Evolutionary conservation across 2,888 invertebrate species (phyloP), one percentile per base, ranked within the genome.

Genomic region (Subacronicta megacephala): DNA sequence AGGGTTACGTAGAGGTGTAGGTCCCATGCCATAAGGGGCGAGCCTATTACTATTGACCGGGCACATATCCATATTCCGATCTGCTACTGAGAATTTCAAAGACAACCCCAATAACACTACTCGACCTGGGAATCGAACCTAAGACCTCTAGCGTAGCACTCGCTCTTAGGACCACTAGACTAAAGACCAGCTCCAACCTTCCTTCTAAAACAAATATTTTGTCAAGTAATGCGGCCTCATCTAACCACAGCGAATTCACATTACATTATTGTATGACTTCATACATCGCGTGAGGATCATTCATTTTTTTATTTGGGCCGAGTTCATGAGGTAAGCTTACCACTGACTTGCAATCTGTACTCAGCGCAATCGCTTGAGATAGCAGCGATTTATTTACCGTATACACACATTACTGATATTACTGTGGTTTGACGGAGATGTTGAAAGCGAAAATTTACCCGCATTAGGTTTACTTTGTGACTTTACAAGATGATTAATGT

Each of bases 301-400:
- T 17, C 29, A 37, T 53, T 37, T 50, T 6, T 18, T 17, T n/a
- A 57, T 60, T 57, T 58, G 20, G 35, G 41, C 35, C 13, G 40
- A 46, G 40, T 36, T 42, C 37, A 20, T 29, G 26, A 40, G 18
- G 40, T 45, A 51, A 51, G 6, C 47, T 37, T 60, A 40, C 23
- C 15, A 5, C 54, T 66, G 40, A 33, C 58, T 35, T 86, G 87
- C 83, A 59, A 74, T 78, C 85, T 49, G 76, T 86, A 87, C 85
- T 23, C 37, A 78, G 78, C 75, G 72, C 83, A 80, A 78, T 82
- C 57, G 78, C 53, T 64, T 63, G 62, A 77, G 81, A 86, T 81
- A 73, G 68, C 72, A 62, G 72, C 85, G 81, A 90, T 90, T 90
- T 90, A 86, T 89, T 87, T 87, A 84, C 81, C 82, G 87, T 90